Evolutionary conservation across 2,888 invertebrate genomes (phyloP).

Genomic region (Acleris literana): DNA sequence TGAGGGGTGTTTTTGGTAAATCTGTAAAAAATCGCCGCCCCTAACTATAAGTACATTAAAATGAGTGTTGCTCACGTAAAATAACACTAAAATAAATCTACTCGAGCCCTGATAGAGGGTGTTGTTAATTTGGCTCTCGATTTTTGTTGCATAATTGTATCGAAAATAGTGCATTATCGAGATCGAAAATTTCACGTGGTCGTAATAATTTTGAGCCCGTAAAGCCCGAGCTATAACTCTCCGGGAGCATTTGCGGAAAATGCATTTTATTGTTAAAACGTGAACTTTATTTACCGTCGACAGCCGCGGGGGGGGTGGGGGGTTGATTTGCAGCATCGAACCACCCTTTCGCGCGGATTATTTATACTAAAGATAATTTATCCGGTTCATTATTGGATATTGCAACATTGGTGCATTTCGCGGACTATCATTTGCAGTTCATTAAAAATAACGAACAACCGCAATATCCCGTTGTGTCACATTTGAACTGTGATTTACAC

Average conservation of each 20-base stretch:
- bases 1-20: conserved; percentile 58
- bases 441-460: conserved; percentile 64
- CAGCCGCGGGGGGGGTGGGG: conserved; percentile 67
- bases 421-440: conserved; percentile 76
- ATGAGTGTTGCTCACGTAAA: conserved; percentile 5
- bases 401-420: conserved; percentile 79
- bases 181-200: conserved; percentile 82
- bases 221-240: conserved; percentile 81
- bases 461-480: conserved; percentile 33
- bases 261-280: conserved; percentile 84
- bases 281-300: conserved; percentile 84
- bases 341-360: conserved; percentile 81
- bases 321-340: conserved; percentile 82
- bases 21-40: conserved; percentile 63
- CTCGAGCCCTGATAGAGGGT: conserved; percentile 25
- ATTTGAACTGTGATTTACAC: conserved; percentile 18
- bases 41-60: conserved; percentile 23
- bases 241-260: conserved; percentile 83
- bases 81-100: conserved; percentile 1
- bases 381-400: conserved; percentile 81
- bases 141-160: conserved; percentile 47
- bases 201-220: conserved; percentile 83
- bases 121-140: conserved; percentile 43
- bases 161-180: conserved; percentile 79
- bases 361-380: conserved; percentile 82